Base-by-base conservation (phyloP, 2,113 vertebrate species). In the Lutjanus erythropterus region DNA sequence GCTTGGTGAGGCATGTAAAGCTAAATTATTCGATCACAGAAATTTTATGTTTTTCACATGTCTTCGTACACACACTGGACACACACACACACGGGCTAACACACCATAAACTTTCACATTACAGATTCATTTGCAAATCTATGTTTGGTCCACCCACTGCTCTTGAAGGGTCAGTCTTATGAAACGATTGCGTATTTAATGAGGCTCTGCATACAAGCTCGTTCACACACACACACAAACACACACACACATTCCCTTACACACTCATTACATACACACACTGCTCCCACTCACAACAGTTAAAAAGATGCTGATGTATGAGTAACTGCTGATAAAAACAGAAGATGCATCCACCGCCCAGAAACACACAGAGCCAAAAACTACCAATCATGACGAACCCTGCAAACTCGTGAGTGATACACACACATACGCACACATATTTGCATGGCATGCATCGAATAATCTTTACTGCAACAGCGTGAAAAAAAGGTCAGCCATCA, bases 281-380 rank as follows among this genome's bases (percentile, higher is more conserved):
- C 60, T 44, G 73, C 82, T 91, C 88, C 89, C 84, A 94, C 91
- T 92, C 91, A 82, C 62, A 75, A 80, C 74, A 72, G 84, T 84
- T 87, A 83, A 91, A 91, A 93, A 91, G 79, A 90, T 89, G 89
- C 88, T 89, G 87, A 91, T 88, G 86, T 90, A 81, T 86, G 90
- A 92, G 84, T 91, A 92, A 92, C 83, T 88, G 87, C 71, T 71
- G 81, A 86, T 89, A 88, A 89, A 93, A 83, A 79, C 56, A 88
- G 81, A 86, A 86, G 77, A 87, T 78, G 69, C 83, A 85, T 70
- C 71, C 86, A 67, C 65, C 62, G 64, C 71, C 78, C 75, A 80
- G 65, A 78, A 78, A 72, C 35, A 72, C 35, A 74, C 65, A 23
- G 59, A 82, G 70, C 61, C 73, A 83, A 76, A 35, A 81, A 83